These are phyloP conservation scores for Himalopsyche japonica DNA, from an alignment of 2,888 invertebrate species.

Conservation along the genomic window DNA sequence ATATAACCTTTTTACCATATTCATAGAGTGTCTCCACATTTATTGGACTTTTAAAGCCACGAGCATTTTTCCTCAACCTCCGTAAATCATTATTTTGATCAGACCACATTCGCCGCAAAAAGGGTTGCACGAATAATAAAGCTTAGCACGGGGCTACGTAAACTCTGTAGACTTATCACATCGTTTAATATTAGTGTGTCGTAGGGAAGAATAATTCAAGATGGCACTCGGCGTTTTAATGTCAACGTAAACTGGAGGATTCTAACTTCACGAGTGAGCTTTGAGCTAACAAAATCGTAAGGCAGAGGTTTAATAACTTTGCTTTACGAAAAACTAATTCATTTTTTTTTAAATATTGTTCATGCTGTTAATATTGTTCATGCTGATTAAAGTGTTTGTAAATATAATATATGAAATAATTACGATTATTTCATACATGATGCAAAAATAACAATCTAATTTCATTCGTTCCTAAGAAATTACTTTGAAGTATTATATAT, in stretches of 20 bases:
- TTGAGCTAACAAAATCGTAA: neutral
- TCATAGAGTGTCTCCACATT: neutral
- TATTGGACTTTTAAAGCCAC: neutral
- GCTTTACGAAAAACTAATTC: neutral
- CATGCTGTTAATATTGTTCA: too few relatives aligned
- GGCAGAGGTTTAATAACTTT: neutral
- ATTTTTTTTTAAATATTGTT: too few relatives aligned
- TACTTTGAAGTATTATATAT: too few relatives aligned
- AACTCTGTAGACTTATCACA: neutral
- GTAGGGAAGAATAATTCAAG: neutral
- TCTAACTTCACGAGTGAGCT: neutral
- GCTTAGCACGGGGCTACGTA: neutral
- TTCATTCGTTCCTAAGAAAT: too few relatives aligned
- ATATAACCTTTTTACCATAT: neutral
- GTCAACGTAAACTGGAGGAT: neutral
- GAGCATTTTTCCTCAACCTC: neutral
- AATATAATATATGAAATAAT: too few relatives aligned
- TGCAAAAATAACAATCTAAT: too few relatives aligned
- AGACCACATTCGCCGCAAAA: neutral
- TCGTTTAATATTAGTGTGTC: neutral
- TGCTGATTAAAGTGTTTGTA: too few relatives aligned
- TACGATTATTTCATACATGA: too few relatives aligned
- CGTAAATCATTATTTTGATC: neutral
- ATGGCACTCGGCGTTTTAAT: neutral
- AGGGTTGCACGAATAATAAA: neutral